Evolutionary conservation across 2,888 invertebrate genomes (phyloP).

Genomic region (Dolomedes plantarius): DNA sequence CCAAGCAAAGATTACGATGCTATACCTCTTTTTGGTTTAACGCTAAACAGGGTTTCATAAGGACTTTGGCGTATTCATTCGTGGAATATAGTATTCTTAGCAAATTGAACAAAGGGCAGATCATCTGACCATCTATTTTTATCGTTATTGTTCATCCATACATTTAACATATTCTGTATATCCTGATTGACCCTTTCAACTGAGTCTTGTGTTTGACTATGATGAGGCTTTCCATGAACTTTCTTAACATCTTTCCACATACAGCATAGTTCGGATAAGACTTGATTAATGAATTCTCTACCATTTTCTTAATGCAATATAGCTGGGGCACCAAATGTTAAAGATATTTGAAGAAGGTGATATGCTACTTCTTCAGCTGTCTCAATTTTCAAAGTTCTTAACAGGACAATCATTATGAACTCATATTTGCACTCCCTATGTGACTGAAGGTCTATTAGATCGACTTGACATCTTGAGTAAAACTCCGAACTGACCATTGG

Average conservation of each 20-base stretch:
- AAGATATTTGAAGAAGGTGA: slow-evolving; percentile 68
- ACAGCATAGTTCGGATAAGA: slow-evolving; percentile 16
- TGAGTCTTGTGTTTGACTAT: slow-evolving; percentile 51
- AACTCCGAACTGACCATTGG: slow-evolving; percentile 24
- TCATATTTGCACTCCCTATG: slow-evolving; percentile 15
- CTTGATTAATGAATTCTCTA: slow-evolving; percentile 19
- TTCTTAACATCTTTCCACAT: slow-evolving; percentile 12
- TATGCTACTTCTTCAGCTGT: slow-evolving; percentile 65
- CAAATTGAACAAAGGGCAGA: slow-evolving; percentile 63
- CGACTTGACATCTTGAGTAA: slow-evolving; percentile 17
- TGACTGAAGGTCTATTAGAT: slow-evolving; percentile 15
- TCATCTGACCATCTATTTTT: slow-evolving; percentile 68
- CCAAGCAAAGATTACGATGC: not conserved
- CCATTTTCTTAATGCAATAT: slow-evolving; percentile 13
- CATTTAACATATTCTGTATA: slow-evolving; percentile 51
- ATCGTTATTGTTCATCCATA: slow-evolving; percentile 59
- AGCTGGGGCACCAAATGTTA: slow-evolving; percentile 38
- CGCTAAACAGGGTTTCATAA: not conserved
- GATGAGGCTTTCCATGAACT: slow-evolving; percentile 35
- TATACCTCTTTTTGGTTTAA: not conserved
- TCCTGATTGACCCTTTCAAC: slow-evolving; percentile 41
- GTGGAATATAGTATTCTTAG: not conserved
- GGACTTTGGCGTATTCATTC: not conserved
- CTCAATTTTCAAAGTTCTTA: slow-evolving; percentile 70
- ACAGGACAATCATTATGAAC: slow-evolving; percentile 71